Conservation (phyloP, 2,113 vertebrate species). For the Hypanus sabinus region DNA sequence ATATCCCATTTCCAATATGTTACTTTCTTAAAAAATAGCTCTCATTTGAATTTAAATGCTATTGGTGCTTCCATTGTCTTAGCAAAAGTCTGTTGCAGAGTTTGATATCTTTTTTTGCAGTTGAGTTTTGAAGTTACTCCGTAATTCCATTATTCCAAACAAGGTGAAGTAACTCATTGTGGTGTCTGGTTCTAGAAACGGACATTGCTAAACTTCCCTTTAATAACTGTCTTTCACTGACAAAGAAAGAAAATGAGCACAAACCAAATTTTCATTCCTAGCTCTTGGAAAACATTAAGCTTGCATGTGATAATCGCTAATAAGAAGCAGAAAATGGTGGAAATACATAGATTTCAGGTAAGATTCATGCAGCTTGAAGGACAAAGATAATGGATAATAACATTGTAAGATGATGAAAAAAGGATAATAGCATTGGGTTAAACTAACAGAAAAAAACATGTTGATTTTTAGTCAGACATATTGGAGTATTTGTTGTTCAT, state of each 20-base stretch:
- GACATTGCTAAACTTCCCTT: not conserved
- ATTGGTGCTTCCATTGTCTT: not conserved
- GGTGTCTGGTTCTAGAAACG: not conserved
- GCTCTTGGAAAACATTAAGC: not conserved
- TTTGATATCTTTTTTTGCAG: not conserved
- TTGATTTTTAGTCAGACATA: too few relatives aligned
- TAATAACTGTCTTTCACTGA: too few relatives aligned
- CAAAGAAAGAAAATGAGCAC: not conserved
- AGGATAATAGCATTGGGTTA: too few relatives aligned
- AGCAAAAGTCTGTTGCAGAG: not conserved
- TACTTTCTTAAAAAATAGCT: not conserved
- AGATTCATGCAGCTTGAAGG: too few relatives aligned
- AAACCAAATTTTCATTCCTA: not conserved
- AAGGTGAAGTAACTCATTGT: not conserved
- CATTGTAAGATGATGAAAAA: too few relatives aligned
- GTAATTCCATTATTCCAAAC: not conserved
- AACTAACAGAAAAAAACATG: too few relatives aligned
- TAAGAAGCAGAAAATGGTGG: too few relatives aligned
- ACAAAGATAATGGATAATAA: too few relatives aligned
- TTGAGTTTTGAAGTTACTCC: constrained; percentile 14
- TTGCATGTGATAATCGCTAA: too few relatives aligned
- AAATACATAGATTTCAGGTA: too few relatives aligned
- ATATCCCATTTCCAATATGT: not conserved
- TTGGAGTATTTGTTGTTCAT: too few relatives aligned
- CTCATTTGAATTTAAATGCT: not conserved